These are phyloP conservation scores for Crocidura indochinensis DNA, from an alignment of 2,797 vertebrate genomes.

Conservation along the genomic window DNA sequence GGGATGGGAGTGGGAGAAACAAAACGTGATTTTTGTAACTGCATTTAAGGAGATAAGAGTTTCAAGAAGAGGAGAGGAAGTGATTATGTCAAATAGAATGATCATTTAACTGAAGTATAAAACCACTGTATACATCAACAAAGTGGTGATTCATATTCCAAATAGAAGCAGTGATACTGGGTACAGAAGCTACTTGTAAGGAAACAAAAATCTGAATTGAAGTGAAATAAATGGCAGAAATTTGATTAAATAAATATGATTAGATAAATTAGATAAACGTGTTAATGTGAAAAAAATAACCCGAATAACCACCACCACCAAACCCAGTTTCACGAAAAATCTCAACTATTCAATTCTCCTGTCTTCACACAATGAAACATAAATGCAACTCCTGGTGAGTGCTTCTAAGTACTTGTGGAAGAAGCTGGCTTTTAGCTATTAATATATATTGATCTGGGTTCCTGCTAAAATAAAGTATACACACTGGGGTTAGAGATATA, in stretches of 20 bases:
- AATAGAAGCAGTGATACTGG: neutral
- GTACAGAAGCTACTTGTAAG: neutral
- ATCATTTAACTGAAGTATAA: neutral
- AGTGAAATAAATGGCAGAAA: constrained; percentile 23
- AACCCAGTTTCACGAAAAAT: neutral
- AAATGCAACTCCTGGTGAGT: neutral
- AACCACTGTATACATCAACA: neutral
- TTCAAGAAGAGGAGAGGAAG: constrained; percentile 19
- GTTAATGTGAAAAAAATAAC: constrained; percentile 14
- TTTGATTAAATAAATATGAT: too few relatives aligned
- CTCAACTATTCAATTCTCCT: neutral
- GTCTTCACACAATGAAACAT: neutral
- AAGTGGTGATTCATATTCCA: neutral
- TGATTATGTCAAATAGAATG: neutral
- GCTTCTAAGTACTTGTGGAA: neutral
- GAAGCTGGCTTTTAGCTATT: constrained; percentile 31
- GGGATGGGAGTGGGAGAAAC: neutral
- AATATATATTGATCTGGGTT: neutral
- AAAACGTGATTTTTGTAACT: neutral
- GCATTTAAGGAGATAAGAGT: neutral
- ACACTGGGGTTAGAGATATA: too few relatives aligned
- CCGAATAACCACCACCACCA: neutral
- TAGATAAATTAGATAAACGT: constrained; percentile 41
- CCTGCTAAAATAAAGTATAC: neutral
- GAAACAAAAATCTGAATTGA: constrained; percentile 48